phyloP scores from a whole-genome alignment of 2,797 vertebrate species.

The Apodemus agrarius region DNA sequence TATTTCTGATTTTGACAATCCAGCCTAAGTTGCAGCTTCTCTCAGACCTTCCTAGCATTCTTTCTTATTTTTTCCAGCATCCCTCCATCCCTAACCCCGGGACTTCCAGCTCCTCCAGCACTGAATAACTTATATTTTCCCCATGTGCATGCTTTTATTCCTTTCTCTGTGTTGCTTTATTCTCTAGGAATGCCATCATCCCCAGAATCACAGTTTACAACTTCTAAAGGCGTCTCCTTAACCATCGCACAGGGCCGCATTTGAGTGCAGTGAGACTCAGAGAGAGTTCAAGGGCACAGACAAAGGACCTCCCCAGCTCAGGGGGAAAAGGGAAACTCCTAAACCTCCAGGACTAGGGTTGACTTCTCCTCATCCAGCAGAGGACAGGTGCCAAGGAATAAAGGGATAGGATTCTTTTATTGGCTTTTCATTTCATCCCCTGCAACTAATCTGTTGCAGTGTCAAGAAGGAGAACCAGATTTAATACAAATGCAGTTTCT shows the following conservation, averaged over 20 bases:
- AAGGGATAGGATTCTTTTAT: background rate
- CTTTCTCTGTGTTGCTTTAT: background rate
- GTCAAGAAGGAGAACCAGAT: background rate
- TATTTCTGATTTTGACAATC: background rate
- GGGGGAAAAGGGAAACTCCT: background rate
- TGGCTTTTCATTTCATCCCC: background rate
- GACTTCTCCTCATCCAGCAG: background rate
- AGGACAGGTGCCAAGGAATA: background rate
- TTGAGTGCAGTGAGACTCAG: accelerated
- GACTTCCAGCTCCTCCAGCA: background rate
- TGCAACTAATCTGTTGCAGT: background rate
- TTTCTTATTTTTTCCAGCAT: background rate
- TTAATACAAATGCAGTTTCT: constrained; percentile 15
- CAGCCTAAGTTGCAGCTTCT: background rate
- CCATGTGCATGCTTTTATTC: background rate
- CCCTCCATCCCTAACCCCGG: background rate
- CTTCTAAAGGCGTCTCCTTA: background rate
- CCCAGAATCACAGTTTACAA: background rate
- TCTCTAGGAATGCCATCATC: background rate
- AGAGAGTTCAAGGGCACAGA: accelerated
- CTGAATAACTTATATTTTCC: background rate
- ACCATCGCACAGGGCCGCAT: background rate
- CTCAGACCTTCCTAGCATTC: background rate
- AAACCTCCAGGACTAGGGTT: accelerated
- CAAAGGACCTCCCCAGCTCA: background rate